phyloP scores from a whole-genome alignment of 2,113 vertebrate species.

The Leptobrachium ailaonicum region DNA sequence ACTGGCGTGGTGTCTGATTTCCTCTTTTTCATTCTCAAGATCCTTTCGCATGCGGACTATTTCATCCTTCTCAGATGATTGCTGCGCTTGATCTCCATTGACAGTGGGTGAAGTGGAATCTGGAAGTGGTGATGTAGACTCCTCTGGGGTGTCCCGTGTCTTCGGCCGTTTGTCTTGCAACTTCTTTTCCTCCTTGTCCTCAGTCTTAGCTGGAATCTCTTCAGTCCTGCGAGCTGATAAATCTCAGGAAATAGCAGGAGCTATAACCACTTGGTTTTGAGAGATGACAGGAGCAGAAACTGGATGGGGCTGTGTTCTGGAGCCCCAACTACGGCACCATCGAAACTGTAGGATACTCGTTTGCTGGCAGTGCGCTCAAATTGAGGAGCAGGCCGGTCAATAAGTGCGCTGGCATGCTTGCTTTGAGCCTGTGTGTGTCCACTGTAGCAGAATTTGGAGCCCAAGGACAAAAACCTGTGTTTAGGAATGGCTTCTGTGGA shows the following conservation, averaged over 20 bases:
- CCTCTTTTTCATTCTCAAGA: slow-evolving; percentile 87
- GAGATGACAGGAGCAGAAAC: slow-evolving; percentile 90
- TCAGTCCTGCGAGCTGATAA: slow-evolving; percentile 52
- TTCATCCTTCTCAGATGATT: slow-evolving; percentile 83
- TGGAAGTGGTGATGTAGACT: not conserved
- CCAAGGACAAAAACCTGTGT: slow-evolving; percentile 87
- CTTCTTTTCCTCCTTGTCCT: slow-evolving; percentile 68
- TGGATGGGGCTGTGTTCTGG: slow-evolving; percentile 83
- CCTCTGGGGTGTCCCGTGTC: slow-evolving; percentile 13
- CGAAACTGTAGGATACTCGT: slow-evolving; percentile 88
- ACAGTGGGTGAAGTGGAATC: slow-evolving; percentile 10
- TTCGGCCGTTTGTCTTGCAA: slow-evolving; percentile 52
- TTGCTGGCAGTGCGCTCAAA: slow-evolving; percentile 94
- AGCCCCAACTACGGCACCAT: slow-evolving; percentile 83
- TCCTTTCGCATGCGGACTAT: slow-evolving; percentile 95
- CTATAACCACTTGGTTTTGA: slow-evolving; percentile 74
- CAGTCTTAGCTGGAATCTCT: slow-evolving; percentile 65
- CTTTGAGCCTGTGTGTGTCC: slow-evolving; percentile 95
- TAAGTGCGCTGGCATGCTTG: slow-evolving; percentile 91
- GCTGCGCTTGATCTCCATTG: slow-evolving; percentile 51
- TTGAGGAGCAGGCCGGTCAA: slow-evolving; percentile 88
- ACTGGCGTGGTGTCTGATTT: slow-evolving; percentile 93
- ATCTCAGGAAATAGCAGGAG: slow-evolving; percentile 53
- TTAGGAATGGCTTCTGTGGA: slow-evolving; percentile 93
- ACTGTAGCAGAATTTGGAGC: slow-evolving; percentile 97